Percentiles rank a stretch among this genome's conserved stretches.
phyloP scores from a whole-genome alignment of 2,113 vertebrate genomes.

The Hydrochoerus hydrochaeris region DNA sequence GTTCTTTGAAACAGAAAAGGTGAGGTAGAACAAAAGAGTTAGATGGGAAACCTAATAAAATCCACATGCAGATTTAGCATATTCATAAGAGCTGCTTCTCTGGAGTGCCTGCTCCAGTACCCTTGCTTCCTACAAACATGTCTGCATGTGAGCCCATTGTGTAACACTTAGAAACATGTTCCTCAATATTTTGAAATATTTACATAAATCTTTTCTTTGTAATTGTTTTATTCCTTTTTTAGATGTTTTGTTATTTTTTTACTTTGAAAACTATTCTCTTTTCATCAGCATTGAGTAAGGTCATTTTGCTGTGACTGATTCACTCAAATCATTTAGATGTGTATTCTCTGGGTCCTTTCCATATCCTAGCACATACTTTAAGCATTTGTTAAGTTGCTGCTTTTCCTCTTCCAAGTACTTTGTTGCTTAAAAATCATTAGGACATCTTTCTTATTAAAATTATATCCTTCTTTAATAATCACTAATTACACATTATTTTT shows the following conservation, averaged over 20 bases:
- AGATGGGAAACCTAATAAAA: neutral
- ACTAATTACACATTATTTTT: constrained; percentile 7
- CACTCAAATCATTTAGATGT: neutral
- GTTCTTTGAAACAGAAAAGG: neutral
- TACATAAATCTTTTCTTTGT: neutral
- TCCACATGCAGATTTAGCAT: neutral
- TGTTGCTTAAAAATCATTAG: constrained; percentile 15
- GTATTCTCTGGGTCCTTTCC: neutral
- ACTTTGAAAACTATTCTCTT: neutral
- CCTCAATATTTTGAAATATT: neutral
- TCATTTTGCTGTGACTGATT: constrained; percentile 26
- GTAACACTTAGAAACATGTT: neutral
- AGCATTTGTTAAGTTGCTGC: neutral
- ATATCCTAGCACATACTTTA: neutral
- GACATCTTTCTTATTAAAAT: constrained; percentile 8
- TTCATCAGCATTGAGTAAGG: neutral
- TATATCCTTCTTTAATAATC: neutral
- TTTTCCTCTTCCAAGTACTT: neutral
- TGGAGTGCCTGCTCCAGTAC: neutral
- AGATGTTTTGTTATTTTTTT: neutral
- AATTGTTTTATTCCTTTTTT: neutral
- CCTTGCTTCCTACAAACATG: neutral
- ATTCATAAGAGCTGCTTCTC: neutral
- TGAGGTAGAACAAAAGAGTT: neutral
- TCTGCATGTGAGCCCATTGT: neutral